Evolutionary conservation across 2,888 invertebrate species (phyloP).

Genomic region (Pediacus dermestoides): DNA sequence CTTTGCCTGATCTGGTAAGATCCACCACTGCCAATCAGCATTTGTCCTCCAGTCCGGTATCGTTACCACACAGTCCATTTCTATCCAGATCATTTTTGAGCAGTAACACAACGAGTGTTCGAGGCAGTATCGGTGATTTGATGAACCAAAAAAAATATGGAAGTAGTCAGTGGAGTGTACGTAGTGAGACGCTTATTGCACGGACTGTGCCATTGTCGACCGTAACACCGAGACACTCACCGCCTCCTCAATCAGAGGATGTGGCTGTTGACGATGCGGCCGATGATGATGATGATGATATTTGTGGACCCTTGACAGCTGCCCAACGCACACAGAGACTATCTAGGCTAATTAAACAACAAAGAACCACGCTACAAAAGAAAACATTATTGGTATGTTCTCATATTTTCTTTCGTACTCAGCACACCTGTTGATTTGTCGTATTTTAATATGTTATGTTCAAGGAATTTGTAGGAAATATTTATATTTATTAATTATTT

Average conservation of each 20-base stretch:
- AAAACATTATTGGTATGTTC: no score
- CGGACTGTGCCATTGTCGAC: constrained; percentile 71
- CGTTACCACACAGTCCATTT: constrained; percentile 55
- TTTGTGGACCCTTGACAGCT: constrained; percentile 59
- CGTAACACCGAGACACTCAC: constrained; percentile 59
- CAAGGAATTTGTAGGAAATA: no score
- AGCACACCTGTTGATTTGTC: background rate
- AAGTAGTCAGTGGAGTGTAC: constrained; percentile 66
- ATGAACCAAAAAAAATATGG: constrained; percentile 74
- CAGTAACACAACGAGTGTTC: constrained; percentile 38
- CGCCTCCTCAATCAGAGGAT: constrained; percentile 42
- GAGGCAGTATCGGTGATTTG: constrained; percentile 63
- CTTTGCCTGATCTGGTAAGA: constrained; percentile 51
- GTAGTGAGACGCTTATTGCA: constrained; percentile 69
- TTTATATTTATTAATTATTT: no score
- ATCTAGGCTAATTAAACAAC: constrained; percentile 64
- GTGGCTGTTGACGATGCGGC: constrained; percentile 12
- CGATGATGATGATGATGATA: constrained; percentile 43
- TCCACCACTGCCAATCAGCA: constrained; percentile 51
- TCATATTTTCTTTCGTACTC: no score
- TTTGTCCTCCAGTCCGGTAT: constrained; percentile 46
- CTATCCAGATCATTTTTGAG: constrained; percentile 51
- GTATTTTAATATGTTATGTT: no score
- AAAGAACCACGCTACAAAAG: constrained; percentile 46
- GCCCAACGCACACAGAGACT: constrained; percentile 67